Percentiles rank a stretch among this genome's conserved stretches.
phyloP scores from a whole-genome alignment of 2,797 vertebrate genomes.

The Alauda arvensis region DNA sequence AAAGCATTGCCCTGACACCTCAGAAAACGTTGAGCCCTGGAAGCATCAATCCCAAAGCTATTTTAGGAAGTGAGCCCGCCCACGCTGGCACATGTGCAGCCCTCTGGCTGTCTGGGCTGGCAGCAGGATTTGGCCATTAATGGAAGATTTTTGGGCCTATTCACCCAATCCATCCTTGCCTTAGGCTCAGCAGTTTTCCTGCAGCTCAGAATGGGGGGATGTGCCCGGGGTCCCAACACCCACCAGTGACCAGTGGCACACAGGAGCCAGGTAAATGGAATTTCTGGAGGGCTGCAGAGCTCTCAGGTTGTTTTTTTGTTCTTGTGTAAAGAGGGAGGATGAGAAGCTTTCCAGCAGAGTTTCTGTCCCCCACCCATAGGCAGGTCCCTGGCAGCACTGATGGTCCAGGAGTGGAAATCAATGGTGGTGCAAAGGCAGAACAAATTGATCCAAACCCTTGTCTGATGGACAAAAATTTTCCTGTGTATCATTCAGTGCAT shows the following conservation, averaged over 20 bases:
- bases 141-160: neutral
- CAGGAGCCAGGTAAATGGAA: neutral
- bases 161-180: neutral
- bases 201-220: neutral
- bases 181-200: neutral
- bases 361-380: neutral
- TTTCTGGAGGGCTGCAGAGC: neutral
- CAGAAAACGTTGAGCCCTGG: neutral
- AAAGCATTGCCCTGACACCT: neutral
- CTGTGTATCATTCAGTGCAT: accelerated
- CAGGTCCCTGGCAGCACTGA: neutral
- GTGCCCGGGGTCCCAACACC: accelerated
- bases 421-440: neutral
- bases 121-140: neutral
- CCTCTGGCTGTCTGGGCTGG: neutral
- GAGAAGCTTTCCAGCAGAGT: neutral
- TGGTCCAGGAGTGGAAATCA: neutral
- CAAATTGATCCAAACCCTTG: neutral
- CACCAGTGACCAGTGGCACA: accelerated
- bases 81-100: neutral
- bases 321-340: accelerated
- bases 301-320: neutral
- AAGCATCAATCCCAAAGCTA: neutral
- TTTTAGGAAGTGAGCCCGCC: neutral
- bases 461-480: neutral